phyloP scores from a whole-genome alignment of 2,888 invertebrate genomes.

The Lasioglossum calceatum region DNA sequence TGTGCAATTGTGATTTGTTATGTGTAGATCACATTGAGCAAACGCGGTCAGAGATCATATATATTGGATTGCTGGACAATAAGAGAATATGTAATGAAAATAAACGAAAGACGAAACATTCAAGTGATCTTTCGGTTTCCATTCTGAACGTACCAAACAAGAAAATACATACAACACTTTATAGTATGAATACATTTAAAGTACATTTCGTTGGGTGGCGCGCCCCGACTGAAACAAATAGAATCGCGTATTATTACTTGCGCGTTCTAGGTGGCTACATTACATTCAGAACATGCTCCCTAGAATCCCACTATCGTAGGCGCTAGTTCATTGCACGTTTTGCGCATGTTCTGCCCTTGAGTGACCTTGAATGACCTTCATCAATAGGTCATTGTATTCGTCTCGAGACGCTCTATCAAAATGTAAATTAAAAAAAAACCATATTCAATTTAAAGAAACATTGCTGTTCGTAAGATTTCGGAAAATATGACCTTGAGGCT shows the following conservation, averaged over 20 bases:
- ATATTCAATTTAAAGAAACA: not conserved
- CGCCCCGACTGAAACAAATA: not conserved
- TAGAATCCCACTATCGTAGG: not conserved
- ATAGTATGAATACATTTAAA: not conserved
- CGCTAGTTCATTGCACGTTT: not conserved
- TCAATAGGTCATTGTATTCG: not conserved
- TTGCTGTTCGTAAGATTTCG: not conserved
- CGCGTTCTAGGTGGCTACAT: not conserved
- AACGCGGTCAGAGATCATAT: slow-evolving; percentile 61
- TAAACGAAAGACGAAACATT: not conserved
- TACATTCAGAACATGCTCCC: not conserved
- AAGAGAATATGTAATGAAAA: slow-evolving; percentile 60
- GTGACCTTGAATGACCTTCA: not conserved
- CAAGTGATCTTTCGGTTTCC: not conserved
- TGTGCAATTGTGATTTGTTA: slow-evolving; percentile 73
- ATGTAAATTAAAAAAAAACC: too few species aligned
- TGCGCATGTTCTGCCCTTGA: not conserved
- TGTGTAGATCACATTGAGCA: slow-evolving; percentile 80
- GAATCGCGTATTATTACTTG: not conserved
- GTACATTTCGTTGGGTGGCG: not conserved
- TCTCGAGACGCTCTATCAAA: too few species aligned
- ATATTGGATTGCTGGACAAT: slow-evolving; percentile 77
- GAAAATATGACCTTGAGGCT: not conserved
- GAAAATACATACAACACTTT: not conserved
- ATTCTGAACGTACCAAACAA: not conserved